A percentile compares a stretch with the other conserved stretches of the same genome.
Conservation (phyloP, 1,140 invertebrate genomes). For the Mya arenaria region DNA sequence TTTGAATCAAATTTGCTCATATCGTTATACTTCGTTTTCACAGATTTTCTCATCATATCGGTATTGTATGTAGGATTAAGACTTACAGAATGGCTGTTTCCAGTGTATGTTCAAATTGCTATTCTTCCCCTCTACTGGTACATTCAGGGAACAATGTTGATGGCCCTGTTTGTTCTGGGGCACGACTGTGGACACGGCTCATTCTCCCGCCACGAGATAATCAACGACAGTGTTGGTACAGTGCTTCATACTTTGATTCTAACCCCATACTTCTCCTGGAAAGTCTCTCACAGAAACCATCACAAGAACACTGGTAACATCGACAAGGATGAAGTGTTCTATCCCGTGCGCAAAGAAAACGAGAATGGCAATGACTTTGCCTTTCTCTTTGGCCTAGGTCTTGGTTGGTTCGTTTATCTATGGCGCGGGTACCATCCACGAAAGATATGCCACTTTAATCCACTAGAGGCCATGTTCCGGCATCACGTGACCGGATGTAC, state of each 20-base stretch:
- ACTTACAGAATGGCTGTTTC: conserved; percentile 47
- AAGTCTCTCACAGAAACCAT: conserved; percentile 73
- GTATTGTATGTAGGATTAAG: conserved; percentile 57
- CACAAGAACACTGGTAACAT: conserved; percentile 76
- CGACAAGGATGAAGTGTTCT: conserved; percentile 77
- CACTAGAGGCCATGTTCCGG: conserved; percentile 59
- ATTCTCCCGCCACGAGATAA: conserved; percentile 77
- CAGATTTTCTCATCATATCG: conserved; percentile 73
- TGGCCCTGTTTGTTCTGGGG: conserved; percentile 80
- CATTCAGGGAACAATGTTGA: conserved; percentile 80
- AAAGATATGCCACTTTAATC: conserved; percentile 70
- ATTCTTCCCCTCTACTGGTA: conserved; percentile 69
- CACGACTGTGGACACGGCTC: conserved; percentile 82
- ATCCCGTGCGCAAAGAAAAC: conserved; percentile 67
- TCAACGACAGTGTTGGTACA: conserved; percentile 72
- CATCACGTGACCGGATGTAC: conserved; percentile 66
- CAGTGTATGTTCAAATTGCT: conserved; percentile 24
- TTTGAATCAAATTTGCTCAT: conserved; percentile 72
- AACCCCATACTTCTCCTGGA: conserved; percentile 76
- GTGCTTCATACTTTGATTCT: conserved; percentile 71
- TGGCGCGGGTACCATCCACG: conserved; percentile 71
- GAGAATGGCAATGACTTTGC: conserved; percentile 28
- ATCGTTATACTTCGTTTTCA: conserved; percentile 77
- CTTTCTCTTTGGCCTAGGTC: conserved; percentile 72
- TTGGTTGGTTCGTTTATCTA: conserved; percentile 75